Evolutionary conservation across 1,140 invertebrate species (phyloP), one percentile per base, ranked within the genome.

Genomic region (Drosophila nannoptera): DNA sequence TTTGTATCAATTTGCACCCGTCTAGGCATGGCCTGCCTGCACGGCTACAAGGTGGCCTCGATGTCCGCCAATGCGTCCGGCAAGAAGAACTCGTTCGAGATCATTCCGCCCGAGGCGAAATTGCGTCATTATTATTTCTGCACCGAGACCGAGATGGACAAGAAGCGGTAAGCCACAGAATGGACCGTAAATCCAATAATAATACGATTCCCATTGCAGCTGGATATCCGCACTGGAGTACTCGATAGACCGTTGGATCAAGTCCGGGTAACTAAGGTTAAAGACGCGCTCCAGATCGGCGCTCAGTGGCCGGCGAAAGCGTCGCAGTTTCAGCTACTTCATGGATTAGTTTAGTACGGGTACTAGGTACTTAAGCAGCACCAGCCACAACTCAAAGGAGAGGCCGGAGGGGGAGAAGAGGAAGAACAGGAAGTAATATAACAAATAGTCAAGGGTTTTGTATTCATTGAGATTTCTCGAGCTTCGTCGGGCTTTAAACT

Each of bases 231-330:
- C 97, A 50, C 90, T 98, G 77, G 96, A 97, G 90, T 98, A 97
- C 88, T 98, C 97, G 46, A 98, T 99, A 89, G 96, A 98, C 90
- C 92, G 96, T 78, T 99, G 97, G 97, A 96, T 98, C 88, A 97
- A 97, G 91, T 94, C 97, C 88, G 94, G 94, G 91, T 95, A 93
- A 95, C 88, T 89, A 89, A 88, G 77, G 80, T 72, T 87, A 70
- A 88, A 84, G 72, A 87, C 87, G 53, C 82, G 78, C 69, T 76
- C 77, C 53, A 84, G 71, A 66, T 88, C 82, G 69, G 78, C 67
- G 29, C 50, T 72, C 48, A 68, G 62, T 65, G 72, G 73, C 68
- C 86, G 73, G 52, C 67, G 66, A 14, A 88, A 87, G 75, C 78
- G 86, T 73, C 80, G 78, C 45, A 86, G 75, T 64, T 87, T 83